A percentile compares a stretch with the other conserved stretches of the same genome.
phyloP scores from a whole-genome alignment of 2,888 invertebrate species.

The Metopia argyrocephala region DNA sequence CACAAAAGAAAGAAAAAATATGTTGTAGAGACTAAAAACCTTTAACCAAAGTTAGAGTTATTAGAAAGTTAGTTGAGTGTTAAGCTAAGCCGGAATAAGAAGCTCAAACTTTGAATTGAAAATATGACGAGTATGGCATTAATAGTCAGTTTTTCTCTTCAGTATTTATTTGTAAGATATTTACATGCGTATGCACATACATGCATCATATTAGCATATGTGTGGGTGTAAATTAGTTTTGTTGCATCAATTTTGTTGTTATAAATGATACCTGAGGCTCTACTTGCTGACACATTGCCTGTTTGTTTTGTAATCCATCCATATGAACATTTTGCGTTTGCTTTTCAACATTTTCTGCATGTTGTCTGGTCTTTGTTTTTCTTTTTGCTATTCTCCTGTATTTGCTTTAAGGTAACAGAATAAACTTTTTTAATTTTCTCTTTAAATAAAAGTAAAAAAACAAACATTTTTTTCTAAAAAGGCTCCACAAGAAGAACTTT shows the following conservation, averaged over 20 bases:
- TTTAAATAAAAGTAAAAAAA: slow-evolving; percentile 25
- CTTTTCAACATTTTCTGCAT: background rate
- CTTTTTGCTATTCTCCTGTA: background rate
- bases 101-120: slow-evolving; percentile 2
- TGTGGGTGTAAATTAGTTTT: slow-evolving; percentile 31
- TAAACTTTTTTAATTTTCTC: slow-evolving; percentile 45
- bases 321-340: background rate
- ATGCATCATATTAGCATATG: slow-evolving; percentile 13
- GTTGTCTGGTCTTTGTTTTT: background rate
- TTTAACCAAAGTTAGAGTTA: slow-evolving; percentile 40
- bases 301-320: slow-evolving; percentile 8
- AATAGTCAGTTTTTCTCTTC: no score
- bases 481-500: no score
- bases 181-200: background rate
- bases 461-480: background rate
- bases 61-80: slow-evolving; percentile 43
- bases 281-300: slow-evolving; percentile 23
- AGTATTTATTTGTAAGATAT: no score
- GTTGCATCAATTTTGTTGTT: background rate
- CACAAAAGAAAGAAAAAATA: background rate
- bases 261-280: slow-evolving; percentile 27
- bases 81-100: slow-evolving; percentile 34
- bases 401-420: slow-evolving; percentile 34
- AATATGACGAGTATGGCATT: background rate
- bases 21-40: background rate